These are phyloP conservation scores for Macrosoma leucophasiata DNA, from an alignment of 2,888 invertebrate species.

Conservation along the genomic window DNA sequence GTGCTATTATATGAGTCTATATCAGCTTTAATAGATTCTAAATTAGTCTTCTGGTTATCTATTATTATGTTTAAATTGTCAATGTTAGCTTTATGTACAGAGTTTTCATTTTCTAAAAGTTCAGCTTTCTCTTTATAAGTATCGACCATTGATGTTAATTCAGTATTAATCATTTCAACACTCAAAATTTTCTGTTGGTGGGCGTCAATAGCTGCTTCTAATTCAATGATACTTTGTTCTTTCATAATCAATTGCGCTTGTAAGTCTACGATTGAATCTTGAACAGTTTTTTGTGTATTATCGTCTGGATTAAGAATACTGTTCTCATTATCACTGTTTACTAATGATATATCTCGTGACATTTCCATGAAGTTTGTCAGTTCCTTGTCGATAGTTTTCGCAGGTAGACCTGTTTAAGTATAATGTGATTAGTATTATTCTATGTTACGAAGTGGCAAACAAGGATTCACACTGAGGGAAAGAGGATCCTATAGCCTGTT, in stretches of 20 bases:
- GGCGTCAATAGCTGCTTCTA: slow-evolving; percentile 40
- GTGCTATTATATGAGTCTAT: slow-evolving; percentile 45
- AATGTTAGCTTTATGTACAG: slow-evolving; percentile 41
- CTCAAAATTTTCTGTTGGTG: slow-evolving; percentile 41
- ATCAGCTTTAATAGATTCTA: slow-evolving; percentile 40
- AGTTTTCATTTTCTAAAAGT: slow-evolving; percentile 44
- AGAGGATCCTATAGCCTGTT: too few relatives aligned
- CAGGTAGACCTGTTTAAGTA: too few relatives aligned
- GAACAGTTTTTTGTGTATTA: slow-evolving; percentile 22
- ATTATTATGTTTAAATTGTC: slow-evolving; percentile 48
- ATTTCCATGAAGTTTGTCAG: slow-evolving; percentile 44
- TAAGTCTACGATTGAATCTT: slow-evolving; percentile 34
- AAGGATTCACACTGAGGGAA: too few relatives aligned
- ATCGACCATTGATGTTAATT: slow-evolving; percentile 38
- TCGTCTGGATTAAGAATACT: slow-evolving; percentile 35
- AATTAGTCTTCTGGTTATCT: slow-evolving; percentile 39
- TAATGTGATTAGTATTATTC: too few relatives aligned
- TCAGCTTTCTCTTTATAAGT: slow-evolving; percentile 38
- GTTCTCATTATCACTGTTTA: slow-evolving; percentile 50
- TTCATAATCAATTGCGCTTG: slow-evolving; percentile 40
- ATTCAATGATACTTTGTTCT: slow-evolving; percentile 39
- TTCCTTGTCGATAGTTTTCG: slow-evolving; percentile 37
- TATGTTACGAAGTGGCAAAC: too few relatives aligned
- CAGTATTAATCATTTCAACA: slow-evolving; percentile 42
- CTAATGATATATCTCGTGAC: slow-evolving; percentile 50